phyloP scores from a whole-genome alignment of 2,888 invertebrate genomes.

The Pharmacophagus antenor region DNA sequence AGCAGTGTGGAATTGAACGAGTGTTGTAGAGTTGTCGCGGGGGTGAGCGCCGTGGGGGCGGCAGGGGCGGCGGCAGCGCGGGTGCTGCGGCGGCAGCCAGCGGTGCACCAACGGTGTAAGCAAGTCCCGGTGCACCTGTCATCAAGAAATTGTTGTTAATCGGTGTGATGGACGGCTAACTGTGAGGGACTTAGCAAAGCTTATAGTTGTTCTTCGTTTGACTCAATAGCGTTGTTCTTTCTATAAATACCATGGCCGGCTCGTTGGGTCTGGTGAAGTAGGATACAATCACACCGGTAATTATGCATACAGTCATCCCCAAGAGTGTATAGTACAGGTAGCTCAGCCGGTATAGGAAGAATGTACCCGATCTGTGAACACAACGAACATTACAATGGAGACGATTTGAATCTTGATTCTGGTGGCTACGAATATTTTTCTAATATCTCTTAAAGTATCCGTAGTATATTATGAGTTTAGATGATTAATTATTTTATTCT shows the following conservation, averaged over 20 bases:
- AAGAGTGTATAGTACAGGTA: slow-evolving; percentile 89
- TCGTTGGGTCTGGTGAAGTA: slow-evolving; percentile 84
- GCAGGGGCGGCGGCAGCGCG: slow-evolving; percentile 60
- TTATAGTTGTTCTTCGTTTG: background rate
- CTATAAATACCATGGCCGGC: slow-evolving; percentile 69
- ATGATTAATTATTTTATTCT: too few species aligned
- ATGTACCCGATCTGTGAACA: slow-evolving; percentile 77
- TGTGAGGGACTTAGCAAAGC: background rate
- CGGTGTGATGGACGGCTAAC: background rate
- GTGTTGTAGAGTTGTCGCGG: slow-evolving; percentile 9
- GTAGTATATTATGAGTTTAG: too few species aligned
- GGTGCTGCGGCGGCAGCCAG: slow-evolving; percentile 69
- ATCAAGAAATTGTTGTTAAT: background rate
- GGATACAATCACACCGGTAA: slow-evolving; percentile 85
- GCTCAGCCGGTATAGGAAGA: slow-evolving; percentile 85
- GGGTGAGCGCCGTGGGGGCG: slow-evolving; percentile 51
- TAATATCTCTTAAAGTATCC: too few species aligned
- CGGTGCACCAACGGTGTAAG: slow-evolving; percentile 83
- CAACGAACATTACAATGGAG: background rate
- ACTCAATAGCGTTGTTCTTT: background rate
- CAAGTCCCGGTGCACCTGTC: slow-evolving; percentile 80
- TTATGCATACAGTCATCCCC: slow-evolving; percentile 84
- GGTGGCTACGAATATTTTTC: too few species aligned
- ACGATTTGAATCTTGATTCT: background rate
- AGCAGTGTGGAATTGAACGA: slow-evolving; percentile 20